Conservation (phyloP, 2,113 vertebrate species). For the Siniperca chuatsi region DNA sequence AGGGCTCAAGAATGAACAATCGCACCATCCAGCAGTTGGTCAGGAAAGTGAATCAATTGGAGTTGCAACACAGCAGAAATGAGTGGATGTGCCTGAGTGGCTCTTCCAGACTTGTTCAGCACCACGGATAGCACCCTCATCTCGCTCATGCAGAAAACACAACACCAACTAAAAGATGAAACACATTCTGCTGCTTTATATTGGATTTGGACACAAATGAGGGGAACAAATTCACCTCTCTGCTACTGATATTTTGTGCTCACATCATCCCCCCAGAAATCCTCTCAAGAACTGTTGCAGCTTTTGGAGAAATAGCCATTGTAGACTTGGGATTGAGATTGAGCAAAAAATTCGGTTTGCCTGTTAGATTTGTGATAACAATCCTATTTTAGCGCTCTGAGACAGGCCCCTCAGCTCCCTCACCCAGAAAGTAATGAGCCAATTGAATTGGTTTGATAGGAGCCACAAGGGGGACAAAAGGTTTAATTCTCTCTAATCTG, state of each 20-base stretch:
- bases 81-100: slow-evolving; percentile 20
- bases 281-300: not conserved
- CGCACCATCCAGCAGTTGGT: slow-evolving; percentile 47
- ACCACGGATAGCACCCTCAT: slow-evolving; percentile 63
- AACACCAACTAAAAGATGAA: not conserved
- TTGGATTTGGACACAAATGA: slow-evolving; percentile 6
- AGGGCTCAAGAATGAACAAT: slow-evolving; percentile 21
- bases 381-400: slow-evolving; percentile 56
- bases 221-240: not conserved
- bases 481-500: slow-evolving; percentile 74
- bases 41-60: slow-evolving; percentile 50
- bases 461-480: slow-evolving; percentile 74
- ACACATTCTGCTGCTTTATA: not conserved
- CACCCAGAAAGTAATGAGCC: slow-evolving; percentile 72
- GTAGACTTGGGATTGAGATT: slow-evolving; percentile 31
- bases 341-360: slow-evolving; percentile 26
- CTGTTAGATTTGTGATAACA: slow-evolving; percentile 68
- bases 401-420: slow-evolving; percentile 62
- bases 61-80: slow-evolving; percentile 54
- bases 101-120: slow-evolving; percentile 60
- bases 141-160: slow-evolving; percentile 2
- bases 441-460: slow-evolving; percentile 68
- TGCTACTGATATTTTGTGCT: not conserved
- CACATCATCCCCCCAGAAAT: not conserved
- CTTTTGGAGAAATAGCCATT: slow-evolving; percentile 18